Conservation (phyloP, 2,113 vertebrate species). For the Cathartes aura region DNA sequence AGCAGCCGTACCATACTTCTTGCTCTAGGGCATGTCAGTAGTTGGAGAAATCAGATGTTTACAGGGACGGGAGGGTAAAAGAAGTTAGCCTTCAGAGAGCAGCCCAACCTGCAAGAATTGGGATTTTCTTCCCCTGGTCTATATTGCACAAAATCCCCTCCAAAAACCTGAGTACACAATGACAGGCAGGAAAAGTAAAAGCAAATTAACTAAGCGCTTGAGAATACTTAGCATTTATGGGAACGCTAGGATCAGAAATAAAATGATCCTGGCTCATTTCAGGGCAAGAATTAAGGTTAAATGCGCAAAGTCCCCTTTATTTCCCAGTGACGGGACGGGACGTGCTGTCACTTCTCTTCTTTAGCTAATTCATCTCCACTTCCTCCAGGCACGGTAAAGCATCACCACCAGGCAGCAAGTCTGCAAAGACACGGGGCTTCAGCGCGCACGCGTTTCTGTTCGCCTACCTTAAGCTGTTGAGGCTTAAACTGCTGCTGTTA, state of each 20-base stretch:
- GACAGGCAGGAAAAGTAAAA: neutral
- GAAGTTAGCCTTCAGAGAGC: neutral
- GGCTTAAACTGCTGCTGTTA: slow-evolving; percentile 87
- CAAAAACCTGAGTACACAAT: neutral
- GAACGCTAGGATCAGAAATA: neutral
- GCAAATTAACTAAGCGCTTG: neutral
- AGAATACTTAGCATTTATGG: neutral
- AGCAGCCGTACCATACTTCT: neutral
- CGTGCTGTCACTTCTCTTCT: neutral
- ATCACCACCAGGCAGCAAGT: neutral
- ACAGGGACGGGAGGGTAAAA: neutral
- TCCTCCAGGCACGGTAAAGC: neutral
- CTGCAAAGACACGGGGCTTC: neutral
- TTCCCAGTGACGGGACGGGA: neutral
- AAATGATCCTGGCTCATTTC: neutral
- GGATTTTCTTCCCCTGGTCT: neutral
- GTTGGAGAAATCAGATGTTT: neutral
- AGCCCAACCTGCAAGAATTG: neutral
- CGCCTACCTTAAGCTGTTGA: slow-evolving; percentile 93
- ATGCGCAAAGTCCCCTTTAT: neutral
- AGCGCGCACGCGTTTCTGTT: rapidly evolving
- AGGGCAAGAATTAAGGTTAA: neutral
- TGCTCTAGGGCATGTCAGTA: rapidly evolving
- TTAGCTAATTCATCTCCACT: neutral
- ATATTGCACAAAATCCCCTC: neutral